Conservation (phyloP, 2,888 invertebrate genomes). For the Protonemura montana region DNA sequence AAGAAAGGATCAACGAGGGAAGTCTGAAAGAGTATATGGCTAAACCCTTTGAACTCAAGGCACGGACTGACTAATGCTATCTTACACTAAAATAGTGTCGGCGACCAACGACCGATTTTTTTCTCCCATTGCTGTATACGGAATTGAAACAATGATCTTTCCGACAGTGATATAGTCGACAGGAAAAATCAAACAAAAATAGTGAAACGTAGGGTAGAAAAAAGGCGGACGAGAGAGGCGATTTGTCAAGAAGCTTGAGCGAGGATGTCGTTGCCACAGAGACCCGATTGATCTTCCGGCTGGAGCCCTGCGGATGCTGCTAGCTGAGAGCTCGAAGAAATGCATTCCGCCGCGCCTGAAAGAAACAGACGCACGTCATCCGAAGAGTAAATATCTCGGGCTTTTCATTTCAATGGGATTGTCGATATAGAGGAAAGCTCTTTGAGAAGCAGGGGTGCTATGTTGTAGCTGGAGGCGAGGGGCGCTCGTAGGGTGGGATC, state of each 20-base stretch:
- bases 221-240: neutral
- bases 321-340: neutral
- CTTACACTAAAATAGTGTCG: conserved; percentile 29
- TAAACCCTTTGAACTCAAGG: conserved; percentile 18
- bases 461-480: neutral
- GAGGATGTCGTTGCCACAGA: conserved; percentile 15
- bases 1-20: neutral
- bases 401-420: conserved; percentile 32
- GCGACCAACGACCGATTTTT: neutral
- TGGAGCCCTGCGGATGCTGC: conserved; percentile 15
- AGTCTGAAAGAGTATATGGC: neutral
- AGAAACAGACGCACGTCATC: conserved; percentile 9
- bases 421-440: neutral
- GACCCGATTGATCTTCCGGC: conserved; percentile 18
- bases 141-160: conserved; percentile 19
- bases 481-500: neutral
- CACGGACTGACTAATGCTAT: conserved; percentile 21
- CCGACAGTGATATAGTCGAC: conserved; percentile 20
- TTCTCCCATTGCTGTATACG: neutral
- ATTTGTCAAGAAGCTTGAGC: neutral
- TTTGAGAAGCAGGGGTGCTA: neutral
- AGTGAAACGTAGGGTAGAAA: neutral
- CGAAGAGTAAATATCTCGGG: conserved; percentile 28
- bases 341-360: neutral
- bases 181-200: conserved; percentile 28